Percentiles rank a stretch among this genome's conserved stretches.
Conservation (phyloP, 2,113 vertebrate species). For the Cinclus mexicanus region DNA sequence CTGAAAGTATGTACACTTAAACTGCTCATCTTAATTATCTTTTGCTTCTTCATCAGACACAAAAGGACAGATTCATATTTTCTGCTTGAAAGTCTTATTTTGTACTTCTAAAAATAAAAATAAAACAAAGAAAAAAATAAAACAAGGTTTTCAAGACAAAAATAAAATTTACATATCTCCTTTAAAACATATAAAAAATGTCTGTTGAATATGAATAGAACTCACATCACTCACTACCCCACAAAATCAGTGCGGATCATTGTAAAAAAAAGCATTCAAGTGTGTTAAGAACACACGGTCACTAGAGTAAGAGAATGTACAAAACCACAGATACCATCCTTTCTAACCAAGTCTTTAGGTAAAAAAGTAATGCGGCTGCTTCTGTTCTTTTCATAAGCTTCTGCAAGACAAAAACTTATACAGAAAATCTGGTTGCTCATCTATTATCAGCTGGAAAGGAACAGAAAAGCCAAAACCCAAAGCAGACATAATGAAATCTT, state of each 20-base stretch:
- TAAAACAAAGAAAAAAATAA: accelerated
- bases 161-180: not conserved
- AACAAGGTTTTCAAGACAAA: not conserved
- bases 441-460: not conserved
- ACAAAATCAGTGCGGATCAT: not conserved
- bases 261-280: not conserved
- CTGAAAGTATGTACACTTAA: not conserved
- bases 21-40: not conserved
- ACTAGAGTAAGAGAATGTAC: not conserved
- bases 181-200: not conserved
- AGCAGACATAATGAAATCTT: not conserved
- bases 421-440: not conserved
- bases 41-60: not conserved
- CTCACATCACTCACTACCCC: not conserved
- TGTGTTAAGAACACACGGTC: not conserved
- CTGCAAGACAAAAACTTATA: not conserved
- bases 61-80: not conserved
- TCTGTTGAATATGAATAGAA: not conserved
- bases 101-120: not conserved
- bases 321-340: not conserved
- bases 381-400: not conserved
- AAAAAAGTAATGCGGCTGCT: not conserved
- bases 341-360: not conserved
- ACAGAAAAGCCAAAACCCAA: not conserved
- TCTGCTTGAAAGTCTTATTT: not conserved